Percentiles rank a stretch among this genome's conserved stretches.
These are phyloP conservation scores for Lampris incognitus DNA, from an alignment of 2,113 vertebrate genomes.

Conservation along the genomic window DNA sequence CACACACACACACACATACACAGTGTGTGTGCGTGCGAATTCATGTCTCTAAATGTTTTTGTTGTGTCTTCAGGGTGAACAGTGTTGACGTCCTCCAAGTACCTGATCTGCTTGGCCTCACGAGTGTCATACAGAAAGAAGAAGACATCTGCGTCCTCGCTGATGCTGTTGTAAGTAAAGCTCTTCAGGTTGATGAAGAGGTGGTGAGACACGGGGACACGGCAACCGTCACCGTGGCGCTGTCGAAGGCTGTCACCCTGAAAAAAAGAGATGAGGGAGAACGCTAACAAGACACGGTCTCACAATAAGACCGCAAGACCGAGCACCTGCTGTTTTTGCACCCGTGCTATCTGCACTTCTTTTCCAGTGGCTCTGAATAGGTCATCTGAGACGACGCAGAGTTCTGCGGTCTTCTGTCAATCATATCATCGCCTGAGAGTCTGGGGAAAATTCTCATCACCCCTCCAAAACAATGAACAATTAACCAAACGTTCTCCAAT, in stretches of 20 bases:
- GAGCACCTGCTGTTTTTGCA: constrained; percentile 17
- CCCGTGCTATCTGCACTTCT: background rate
- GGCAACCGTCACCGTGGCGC: constrained; percentile 90
- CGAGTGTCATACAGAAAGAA: constrained; percentile 94
- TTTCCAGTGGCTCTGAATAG: background rate
- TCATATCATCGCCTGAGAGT: too few species aligned
- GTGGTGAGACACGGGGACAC: constrained; percentile 93
- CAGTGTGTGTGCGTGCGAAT: background rate
- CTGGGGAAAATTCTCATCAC: too few species aligned
- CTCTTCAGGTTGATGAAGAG: constrained; percentile 97
- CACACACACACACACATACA: too few species aligned
- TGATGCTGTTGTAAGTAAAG: constrained; percentile 98
- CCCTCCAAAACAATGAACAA: too few species aligned
- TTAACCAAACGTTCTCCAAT: too few species aligned
- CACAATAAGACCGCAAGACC: constrained; percentile 4
- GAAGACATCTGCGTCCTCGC: constrained; percentile 95
- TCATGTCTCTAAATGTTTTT: background rate
- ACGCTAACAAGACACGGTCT: constrained; percentile 24
- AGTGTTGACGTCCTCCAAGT: background rate
- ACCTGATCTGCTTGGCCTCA: constrained; percentile 97
- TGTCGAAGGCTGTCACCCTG: constrained; percentile 90
- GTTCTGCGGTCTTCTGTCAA: too few species aligned
- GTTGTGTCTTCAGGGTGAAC: background rate
- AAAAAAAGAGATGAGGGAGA: constrained; percentile 51
- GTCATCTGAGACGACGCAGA: constrained; percentile 3